These are phyloP conservation scores for Ectropis crepuscularia DNA, from an alignment of 2,888 invertebrate species.

Conservation along the genomic window DNA sequence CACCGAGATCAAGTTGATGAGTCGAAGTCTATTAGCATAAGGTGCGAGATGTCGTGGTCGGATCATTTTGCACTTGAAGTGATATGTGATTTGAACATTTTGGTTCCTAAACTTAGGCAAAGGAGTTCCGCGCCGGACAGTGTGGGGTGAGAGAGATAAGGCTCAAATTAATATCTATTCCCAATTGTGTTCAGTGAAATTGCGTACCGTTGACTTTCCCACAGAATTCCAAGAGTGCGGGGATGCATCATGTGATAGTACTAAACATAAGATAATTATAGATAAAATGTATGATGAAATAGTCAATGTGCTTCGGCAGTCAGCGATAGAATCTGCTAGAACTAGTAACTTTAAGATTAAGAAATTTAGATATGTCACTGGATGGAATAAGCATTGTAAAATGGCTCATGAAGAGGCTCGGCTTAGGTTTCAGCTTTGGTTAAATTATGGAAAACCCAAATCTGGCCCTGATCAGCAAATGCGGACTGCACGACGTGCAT, in stretches of 20 bases:
- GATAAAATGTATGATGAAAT: neutral
- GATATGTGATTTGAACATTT: constrained; percentile 14
- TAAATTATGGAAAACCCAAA: neutral
- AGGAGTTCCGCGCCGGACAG: neutral
- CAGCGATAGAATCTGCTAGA: neutral
- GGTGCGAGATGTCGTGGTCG: constrained; percentile 16
- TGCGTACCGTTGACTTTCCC: neutral
- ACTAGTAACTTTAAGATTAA: neutral
- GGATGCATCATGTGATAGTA: neutral
- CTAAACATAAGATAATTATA: neutral
- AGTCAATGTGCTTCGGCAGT: neutral
- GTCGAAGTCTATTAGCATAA: too few relatives aligned
- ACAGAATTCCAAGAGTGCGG: too few relatives aligned
- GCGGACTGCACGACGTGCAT: neutral
- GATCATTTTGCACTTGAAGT: constrained; percentile 22
- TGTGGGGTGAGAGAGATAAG: constrained; percentile 17
- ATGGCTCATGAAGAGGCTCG: neutral
- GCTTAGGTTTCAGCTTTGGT: neutral
- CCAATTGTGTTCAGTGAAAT: neutral
- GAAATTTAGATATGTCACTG: too few relatives aligned
- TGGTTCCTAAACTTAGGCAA: neutral
- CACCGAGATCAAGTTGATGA: too few relatives aligned
- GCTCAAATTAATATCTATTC: constrained; percentile 4
- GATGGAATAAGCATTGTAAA: neutral
- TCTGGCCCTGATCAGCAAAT: neutral